Percentiles rank a stretch among this genome's conserved stretches.
Conservation (phyloP, 2,797 vertebrate species). For the Microchirus variegatus region DNA sequence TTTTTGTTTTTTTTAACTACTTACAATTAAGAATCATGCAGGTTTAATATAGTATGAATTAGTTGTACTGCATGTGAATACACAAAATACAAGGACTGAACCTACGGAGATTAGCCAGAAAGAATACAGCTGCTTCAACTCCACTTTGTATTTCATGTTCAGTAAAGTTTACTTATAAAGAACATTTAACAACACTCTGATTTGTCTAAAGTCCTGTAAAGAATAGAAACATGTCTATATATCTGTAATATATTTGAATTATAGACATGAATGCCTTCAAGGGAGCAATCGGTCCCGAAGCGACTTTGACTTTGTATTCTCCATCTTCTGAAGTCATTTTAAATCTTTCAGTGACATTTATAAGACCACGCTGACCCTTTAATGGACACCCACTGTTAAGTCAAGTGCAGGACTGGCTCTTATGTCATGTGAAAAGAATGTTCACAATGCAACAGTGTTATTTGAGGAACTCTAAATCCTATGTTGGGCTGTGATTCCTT, state of each 20-base stretch:
- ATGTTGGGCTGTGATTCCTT: conserved; percentile 1
- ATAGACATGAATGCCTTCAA: conserved; percentile 30
- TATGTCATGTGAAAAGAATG: conserved; percentile 57
- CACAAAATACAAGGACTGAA: too few species aligned
- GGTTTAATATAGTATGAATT: too few species aligned
- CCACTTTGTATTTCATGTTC: not conserved
- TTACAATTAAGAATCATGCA: too few species aligned
- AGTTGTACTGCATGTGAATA: too few species aligned
- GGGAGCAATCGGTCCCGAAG: conserved; percentile 17
- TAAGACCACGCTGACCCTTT: conserved; percentile 53
- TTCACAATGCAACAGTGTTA: conserved; percentile 3
- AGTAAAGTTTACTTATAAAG: not conserved
- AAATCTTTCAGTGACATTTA: conserved; percentile 65
- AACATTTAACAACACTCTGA: too few species aligned
- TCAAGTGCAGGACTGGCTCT: conserved; percentile 42
- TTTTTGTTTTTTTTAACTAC: too few species aligned
- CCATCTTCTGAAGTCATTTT: conserved; percentile 42
- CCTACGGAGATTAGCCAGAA: too few species aligned
- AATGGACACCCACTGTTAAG: conserved; percentile 40
- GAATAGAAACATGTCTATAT: conserved; percentile 28
- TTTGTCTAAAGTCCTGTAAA: not conserved
- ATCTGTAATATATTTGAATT: conserved; percentile 29
- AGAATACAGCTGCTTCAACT: too few species aligned
- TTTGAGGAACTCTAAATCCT: conserved; percentile 32
- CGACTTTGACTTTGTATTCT: conserved; percentile 40